These are phyloP conservation scores for Planiliza haematocheilus DNA, from an alignment of 2,113 vertebrate genomes.

Conservation along the genomic window DNA sequence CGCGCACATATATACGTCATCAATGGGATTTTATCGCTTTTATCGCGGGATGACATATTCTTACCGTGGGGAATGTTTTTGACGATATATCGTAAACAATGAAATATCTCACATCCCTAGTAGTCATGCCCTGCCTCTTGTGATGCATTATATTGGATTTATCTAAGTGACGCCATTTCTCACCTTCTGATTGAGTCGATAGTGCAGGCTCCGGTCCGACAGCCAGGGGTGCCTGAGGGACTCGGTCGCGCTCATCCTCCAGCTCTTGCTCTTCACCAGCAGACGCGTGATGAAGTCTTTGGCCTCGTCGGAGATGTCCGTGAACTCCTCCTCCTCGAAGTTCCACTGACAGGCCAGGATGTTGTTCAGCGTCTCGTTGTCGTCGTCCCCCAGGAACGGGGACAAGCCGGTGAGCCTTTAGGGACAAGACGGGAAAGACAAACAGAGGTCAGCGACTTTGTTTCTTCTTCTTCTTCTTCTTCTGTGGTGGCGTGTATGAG, in stretches of 20 bases:
- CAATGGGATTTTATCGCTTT: too few relatives aligned
- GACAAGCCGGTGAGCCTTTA: constrained; percentile 94
- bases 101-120: too few relatives aligned
- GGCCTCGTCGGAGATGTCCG: constrained; percentile 90
- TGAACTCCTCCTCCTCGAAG: constrained; percentile 94
- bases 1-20: too few relatives aligned
- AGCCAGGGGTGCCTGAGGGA: constrained; percentile 95
- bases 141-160: too few relatives aligned
- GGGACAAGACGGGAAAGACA: background rate
- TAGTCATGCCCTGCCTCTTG: too few relatives aligned
- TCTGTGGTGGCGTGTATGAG: background rate
- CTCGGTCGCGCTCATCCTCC: constrained; percentile 96
- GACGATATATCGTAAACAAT: too few relatives aligned
- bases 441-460: background rate
- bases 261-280: constrained; percentile 96
- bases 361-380: constrained; percentile 96
- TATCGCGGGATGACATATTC: too few relatives aligned
- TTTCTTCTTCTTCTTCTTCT: background rate
- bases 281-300: constrained; percentile 96
- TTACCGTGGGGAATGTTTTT: too few relatives aligned
- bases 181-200: constrained; percentile 87
- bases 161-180: too few relatives aligned
- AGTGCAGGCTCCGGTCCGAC: constrained; percentile 89
- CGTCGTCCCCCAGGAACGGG: constrained; percentile 95
- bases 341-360: constrained; percentile 94